phyloP scores from a whole-genome alignment of 2,797 vertebrate genomes.

The Antennarius maculatus region DNA sequence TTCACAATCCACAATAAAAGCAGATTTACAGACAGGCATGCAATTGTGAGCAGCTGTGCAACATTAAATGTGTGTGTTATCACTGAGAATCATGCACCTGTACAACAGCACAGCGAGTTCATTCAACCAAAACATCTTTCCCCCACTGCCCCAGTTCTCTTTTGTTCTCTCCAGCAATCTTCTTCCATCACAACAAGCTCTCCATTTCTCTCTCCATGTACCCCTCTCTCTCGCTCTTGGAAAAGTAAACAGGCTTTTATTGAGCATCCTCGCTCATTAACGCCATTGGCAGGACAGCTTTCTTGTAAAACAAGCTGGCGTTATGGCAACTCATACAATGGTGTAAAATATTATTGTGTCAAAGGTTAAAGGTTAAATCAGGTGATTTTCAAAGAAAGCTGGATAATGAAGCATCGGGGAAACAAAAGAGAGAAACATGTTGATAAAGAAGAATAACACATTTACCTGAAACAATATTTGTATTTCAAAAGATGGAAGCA shows the following conservation, averaged over 20 bases:
- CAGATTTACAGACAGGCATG: conserved; percentile 8
- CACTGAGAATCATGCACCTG: conserved; percentile 43
- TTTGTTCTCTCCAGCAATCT: conserved; percentile 43
- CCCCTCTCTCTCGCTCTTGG: conserved; percentile 33
- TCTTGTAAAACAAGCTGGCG: conserved; percentile 43
- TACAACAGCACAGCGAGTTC: conserved; percentile 38
- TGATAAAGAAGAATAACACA: background rate
- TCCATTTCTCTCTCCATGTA: conserved; percentile 20
- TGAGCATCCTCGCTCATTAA: conserved; percentile 52
- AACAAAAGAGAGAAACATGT: background rate
- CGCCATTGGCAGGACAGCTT: conserved; percentile 40
- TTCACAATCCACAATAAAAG: conserved; percentile 16
- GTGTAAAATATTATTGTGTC: background rate
- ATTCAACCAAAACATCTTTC: conserved; percentile 27
- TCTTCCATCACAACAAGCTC: conserved; percentile 44
- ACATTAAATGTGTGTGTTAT: conserved; percentile 41
- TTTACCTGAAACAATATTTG: too few species aligned
- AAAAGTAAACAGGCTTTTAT: conserved; percentile 68
- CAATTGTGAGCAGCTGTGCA: background rate
- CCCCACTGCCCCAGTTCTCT: background rate
- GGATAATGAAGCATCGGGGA: background rate
- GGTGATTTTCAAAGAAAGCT: background rate
- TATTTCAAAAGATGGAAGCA: conserved; percentile 10
- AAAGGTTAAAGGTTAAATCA: conserved; percentile 20
- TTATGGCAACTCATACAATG: conserved; percentile 50